phyloP scores from a whole-genome alignment of 2,797 vertebrate genomes.

The Crossoptilon crossoptilon region DNA sequence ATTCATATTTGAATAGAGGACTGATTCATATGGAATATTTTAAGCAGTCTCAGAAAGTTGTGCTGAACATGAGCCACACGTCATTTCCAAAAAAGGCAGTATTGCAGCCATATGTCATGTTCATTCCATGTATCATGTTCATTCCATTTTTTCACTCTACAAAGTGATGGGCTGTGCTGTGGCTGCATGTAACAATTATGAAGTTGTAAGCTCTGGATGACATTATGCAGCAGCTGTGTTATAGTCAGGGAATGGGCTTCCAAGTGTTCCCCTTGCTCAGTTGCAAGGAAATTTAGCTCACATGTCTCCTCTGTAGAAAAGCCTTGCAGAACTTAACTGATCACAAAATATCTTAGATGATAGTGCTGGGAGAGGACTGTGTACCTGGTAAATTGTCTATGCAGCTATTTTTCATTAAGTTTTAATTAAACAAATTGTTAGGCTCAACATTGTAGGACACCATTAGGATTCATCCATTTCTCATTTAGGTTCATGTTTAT shows the following conservation, averaged over 20 bases:
- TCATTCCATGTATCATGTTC: neutral
- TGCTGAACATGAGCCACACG: neutral
- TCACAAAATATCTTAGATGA: neutral
- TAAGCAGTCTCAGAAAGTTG: slow-evolving; percentile 38
- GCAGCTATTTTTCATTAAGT: neutral
- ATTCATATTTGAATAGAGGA: neutral
- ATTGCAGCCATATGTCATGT: slow-evolving; percentile 9
- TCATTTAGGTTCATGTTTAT: neutral
- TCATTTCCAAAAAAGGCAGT: slow-evolving; percentile 1
- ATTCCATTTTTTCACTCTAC: neutral
- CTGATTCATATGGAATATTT: neutral
- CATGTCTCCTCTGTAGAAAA: neutral
- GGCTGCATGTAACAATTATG: neutral
- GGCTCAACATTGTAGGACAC: neutral
- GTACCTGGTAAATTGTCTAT: neutral
- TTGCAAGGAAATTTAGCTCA: neutral
- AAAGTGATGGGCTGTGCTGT: neutral
- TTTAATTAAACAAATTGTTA: neutral
- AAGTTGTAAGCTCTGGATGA: neutral
- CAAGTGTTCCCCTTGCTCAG: neutral
- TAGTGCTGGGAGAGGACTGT: neutral
- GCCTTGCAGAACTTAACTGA: neutral
- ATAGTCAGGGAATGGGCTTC: neutral
- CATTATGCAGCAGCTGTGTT: neutral
- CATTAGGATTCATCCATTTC: neutral